A percentile compares a stretch with the other conserved stretches of the same genome.
Conservation (phyloP, 2,113 vertebrate species). For the Leucoraja erinaceus region DNA sequence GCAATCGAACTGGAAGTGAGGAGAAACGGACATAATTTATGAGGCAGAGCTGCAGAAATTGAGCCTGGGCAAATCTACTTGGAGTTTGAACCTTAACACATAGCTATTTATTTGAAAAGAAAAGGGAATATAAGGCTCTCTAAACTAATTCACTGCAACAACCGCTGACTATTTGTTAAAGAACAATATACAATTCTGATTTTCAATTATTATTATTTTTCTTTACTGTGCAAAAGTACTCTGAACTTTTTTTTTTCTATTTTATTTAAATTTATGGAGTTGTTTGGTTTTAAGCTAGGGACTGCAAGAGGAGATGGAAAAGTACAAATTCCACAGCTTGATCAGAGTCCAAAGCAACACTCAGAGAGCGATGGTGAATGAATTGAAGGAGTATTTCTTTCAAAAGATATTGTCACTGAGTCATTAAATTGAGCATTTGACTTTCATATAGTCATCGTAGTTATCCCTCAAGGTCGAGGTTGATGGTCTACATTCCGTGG, state of each 20-base stretch:
- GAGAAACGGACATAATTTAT: conserved; percentile 45
- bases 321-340: background rate
- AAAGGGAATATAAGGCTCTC: background rate
- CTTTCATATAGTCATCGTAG: too few relatives aligned
- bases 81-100: background rate
- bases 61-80: background rate
- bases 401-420: background rate
- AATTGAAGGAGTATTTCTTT: background rate
- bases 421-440: background rate
- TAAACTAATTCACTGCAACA: background rate
- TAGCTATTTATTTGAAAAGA: background rate
- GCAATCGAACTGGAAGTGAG: conserved; percentile 47
- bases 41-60: background rate
- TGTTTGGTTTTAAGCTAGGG: background rate
- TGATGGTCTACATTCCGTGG: too few relatives aligned
- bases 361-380: background rate
- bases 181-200: background rate
- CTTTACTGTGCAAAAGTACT: background rate
- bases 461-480: too few relatives aligned
- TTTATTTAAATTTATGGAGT: background rate
- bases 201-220: background rate
- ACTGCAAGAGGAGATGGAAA: background rate
- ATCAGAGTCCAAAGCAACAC: background rate
- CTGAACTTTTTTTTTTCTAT: background rate
- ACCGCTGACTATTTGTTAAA: background rate